Percentiles rank a stretch among this genome's conserved stretches.
Conservation (phyloP, 2,797 vertebrate species). For the Chiloscyllium punctatum region DNA sequence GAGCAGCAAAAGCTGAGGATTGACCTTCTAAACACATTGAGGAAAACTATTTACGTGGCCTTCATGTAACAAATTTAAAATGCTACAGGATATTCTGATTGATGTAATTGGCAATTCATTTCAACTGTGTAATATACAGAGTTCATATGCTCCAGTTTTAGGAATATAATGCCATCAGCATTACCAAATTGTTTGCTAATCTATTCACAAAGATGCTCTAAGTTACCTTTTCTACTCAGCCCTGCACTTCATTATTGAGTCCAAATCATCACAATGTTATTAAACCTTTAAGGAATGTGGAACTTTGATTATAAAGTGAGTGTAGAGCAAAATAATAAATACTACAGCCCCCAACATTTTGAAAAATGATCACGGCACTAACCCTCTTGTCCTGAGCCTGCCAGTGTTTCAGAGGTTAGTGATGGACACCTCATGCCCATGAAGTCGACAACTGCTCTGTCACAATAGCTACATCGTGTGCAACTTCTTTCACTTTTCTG, state of each 20-base stretch:
- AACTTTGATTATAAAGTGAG: not conserved
- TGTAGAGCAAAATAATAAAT: not conserved
- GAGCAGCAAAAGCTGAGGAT: constrained; percentile 44
- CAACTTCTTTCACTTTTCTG: not conserved
- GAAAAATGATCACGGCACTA: not conserved
- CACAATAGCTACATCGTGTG: not conserved
- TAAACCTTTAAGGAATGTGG: not conserved
- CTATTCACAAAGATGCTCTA: not conserved
- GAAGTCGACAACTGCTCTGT: not conserved
- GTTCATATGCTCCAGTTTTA: not conserved
- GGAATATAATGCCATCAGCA: not conserved
- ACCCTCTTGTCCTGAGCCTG: not conserved
- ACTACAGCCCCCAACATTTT: not conserved
- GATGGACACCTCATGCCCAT: not conserved
- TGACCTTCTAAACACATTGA: constrained; percentile 44
- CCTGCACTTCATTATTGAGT: not conserved
- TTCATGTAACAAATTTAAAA: not conserved
- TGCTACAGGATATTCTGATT: not conserved
- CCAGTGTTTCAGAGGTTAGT: not conserved
- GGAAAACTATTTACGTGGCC: constrained; percentile 43
- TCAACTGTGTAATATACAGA: not conserved
- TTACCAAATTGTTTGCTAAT: not conserved
- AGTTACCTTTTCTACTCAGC: not conserved
- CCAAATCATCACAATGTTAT: not conserved
- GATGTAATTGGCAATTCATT: not conserved